A percentile compares a stretch with the other conserved stretches of the same genome.
These are phyloP conservation scores for Cryptotis parvus DNA, from an alignment of 2,113 vertebrate genomes.

Conservation along the genomic window DNA sequence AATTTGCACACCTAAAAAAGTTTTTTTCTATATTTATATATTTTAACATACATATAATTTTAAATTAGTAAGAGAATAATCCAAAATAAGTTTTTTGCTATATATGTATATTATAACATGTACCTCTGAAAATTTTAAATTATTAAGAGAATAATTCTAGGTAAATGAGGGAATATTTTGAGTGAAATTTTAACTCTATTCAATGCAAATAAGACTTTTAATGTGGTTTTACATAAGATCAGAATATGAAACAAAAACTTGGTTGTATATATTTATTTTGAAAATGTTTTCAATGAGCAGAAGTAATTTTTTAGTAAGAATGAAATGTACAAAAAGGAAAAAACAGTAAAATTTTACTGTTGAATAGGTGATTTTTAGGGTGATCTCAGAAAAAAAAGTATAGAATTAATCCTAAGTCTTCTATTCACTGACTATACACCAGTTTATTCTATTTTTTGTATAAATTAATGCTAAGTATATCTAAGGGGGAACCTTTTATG, in stretches of 20 bases:
- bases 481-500: too few relatives aligned
- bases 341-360: neutral
- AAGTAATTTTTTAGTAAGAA: neutral
- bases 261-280: neutral
- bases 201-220: neutral
- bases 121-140: neutral
- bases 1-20: too few relatives aligned
- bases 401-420: neutral
- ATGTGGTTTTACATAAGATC: slow-evolving; percentile 18
- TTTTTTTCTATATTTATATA: too few relatives aligned
- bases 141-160: neutral
- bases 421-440: neutral
- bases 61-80: neutral
- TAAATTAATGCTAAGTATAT: too few relatives aligned
- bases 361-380: neutral
- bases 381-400: neutral
- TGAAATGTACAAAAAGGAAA: neutral
- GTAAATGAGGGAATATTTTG: neutral
- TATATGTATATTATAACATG: neutral
- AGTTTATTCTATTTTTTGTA: too few relatives aligned
- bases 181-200: neutral
- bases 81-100: neutral
- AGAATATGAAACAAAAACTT: neutral
- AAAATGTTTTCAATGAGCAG: neutral
- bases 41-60: too few relatives aligned